These are phyloP conservation scores for Aspidiotus rigidus DNA, from an alignment of 2,888 invertebrate genomes.

Conservation along the genomic window DNA sequence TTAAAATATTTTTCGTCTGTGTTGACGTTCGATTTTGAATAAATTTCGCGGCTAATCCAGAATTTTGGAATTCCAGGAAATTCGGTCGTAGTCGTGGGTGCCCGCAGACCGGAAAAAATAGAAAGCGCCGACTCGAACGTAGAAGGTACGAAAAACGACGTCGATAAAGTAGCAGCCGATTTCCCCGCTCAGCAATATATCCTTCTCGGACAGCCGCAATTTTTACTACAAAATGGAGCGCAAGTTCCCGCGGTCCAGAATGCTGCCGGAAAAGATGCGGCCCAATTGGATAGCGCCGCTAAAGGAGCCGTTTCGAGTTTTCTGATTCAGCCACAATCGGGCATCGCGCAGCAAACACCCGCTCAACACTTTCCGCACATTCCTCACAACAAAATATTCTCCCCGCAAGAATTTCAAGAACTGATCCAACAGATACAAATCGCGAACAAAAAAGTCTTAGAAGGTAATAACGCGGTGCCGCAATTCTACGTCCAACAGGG, in stretches of 20 bases:
- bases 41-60: background rate
- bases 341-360: background rate
- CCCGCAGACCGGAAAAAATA: conserved; percentile 18
- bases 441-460: too few species aligned
- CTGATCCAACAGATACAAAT: too few species aligned
- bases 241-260: conserved; percentile 35
- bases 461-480: background rate
- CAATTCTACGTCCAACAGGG: background rate
- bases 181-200: conserved; percentile 40
- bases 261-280: conserved; percentile 32
- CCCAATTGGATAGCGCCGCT: conserved; percentile 34
- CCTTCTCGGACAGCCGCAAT: conserved; percentile 49
- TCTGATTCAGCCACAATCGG: conserved; percentile 29
- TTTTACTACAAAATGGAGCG: conserved; percentile 39
- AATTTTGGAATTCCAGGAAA: background rate
- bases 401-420: too few species aligned
- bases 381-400: too few species aligned
- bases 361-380: background rate
- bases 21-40: background rate
- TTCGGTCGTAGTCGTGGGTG: background rate
- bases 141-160: background rate
- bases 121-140: background rate
- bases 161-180: conserved; percentile 1
- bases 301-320: conserved; percentile 38
- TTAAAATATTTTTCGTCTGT: background rate